Evolutionary conservation across 2,113 vertebrate genomes (phyloP).

Genomic region (Aphelocoma coerulescens): DNA sequence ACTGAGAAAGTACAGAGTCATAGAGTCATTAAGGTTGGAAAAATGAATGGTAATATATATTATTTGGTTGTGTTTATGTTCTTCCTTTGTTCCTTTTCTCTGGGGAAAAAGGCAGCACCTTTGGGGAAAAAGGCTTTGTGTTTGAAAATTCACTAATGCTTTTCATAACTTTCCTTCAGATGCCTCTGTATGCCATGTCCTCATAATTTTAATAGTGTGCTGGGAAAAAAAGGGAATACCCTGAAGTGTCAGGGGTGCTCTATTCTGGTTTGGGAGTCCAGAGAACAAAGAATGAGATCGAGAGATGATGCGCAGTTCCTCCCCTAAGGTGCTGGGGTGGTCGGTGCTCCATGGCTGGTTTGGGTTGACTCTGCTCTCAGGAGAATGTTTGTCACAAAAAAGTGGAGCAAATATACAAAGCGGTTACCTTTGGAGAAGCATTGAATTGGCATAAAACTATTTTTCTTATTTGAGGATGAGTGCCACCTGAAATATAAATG

Average conservation of each 20-base stretch:
- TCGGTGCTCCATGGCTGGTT: neutral
- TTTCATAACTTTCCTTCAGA: neutral
- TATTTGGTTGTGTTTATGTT: neutral
- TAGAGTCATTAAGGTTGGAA: accelerated
- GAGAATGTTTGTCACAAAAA: neutral
- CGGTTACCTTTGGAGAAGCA: neutral
- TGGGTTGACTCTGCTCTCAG: neutral
- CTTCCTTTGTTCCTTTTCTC: neutral
- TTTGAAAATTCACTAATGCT: neutral
- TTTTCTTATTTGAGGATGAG: neutral
- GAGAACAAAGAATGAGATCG: neutral
- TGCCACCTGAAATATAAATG: neutral
- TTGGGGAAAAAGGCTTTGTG: neutral
- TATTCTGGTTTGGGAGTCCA: neutral
- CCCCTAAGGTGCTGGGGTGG: neutral
- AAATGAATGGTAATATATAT: neutral
- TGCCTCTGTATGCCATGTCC: neutral
- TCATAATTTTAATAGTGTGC: neutral
- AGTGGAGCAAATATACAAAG: neutral
- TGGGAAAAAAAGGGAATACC: neutral
- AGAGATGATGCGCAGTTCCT: neutral
- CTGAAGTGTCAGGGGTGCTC: neutral
- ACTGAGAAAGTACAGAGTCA: neutral
- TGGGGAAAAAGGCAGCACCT: neutral
- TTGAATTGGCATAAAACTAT: neutral